Evolutionary conservation across 2,888 invertebrate genomes (phyloP).

Genomic region (Rhagonycha lutea): DNA sequence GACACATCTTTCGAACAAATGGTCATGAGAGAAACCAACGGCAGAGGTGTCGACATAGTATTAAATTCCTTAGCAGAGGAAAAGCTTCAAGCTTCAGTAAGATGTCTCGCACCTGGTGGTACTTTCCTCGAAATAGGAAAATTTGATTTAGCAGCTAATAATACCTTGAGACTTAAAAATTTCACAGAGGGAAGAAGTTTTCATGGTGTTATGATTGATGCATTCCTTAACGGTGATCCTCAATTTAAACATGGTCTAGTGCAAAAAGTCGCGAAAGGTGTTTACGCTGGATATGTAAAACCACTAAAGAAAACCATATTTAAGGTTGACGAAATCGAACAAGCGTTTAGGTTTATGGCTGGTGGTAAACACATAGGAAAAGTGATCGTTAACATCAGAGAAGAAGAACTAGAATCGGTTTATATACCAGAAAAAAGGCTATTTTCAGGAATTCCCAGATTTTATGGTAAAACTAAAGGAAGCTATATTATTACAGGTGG

Average conservation of each 20-base stretch:
- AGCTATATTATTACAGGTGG: constrained; percentile 75
- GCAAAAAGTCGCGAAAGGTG: constrained; percentile 57
- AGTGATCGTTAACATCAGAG: constrained; percentile 54
- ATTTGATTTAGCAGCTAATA: constrained; percentile 75
- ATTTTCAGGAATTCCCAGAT: constrained; percentile 45
- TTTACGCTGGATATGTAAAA: constrained; percentile 66
- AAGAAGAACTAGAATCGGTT: constrained; percentile 47
- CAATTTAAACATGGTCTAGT: constrained; percentile 58
- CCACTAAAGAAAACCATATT: constrained; percentile 72
- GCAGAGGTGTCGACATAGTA: constrained; percentile 88
- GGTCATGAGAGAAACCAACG: constrained; percentile 78
- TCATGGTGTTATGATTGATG: constrained; percentile 78
- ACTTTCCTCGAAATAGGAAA: constrained; percentile 87
- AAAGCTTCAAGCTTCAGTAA: constrained; percentile 74
- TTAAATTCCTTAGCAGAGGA: constrained; percentile 92
- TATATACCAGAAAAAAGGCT: constrained; percentile 43
- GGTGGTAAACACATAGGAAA: constrained; percentile 84
- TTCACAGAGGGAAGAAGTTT: constrained; percentile 76
- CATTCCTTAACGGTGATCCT: constrained; percentile 57
- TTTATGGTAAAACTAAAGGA: constrained; percentile 58
- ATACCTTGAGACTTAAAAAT: constrained; percentile 64
- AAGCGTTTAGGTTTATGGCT: constrained; percentile 70
- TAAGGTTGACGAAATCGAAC: constrained; percentile 66
- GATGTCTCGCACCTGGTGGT: constrained; percentile 65
- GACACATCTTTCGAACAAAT: constrained; percentile 86